Evolutionary conservation across 2,888 invertebrate genomes (phyloP), one percentile per base, ranked within the genome.

Genomic region (Diachrysia chrysitis): DNA sequence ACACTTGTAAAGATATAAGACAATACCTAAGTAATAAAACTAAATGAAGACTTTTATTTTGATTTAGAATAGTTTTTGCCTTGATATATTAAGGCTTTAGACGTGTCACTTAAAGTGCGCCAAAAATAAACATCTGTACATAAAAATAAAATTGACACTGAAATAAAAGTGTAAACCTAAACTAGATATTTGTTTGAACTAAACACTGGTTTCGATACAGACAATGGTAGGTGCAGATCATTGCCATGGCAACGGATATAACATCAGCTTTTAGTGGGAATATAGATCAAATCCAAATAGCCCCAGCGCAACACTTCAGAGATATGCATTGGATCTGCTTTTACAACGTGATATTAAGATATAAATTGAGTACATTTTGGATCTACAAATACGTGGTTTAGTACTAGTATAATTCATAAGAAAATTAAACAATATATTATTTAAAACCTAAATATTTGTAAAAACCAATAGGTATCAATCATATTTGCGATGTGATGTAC

Each of bases 231-330:
- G 32, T 56, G 29, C 32, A 19, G 32, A 56, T 21, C 21, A 21
- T 51, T 51, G 21, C 48, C 48, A 51, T 51, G 19, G 21, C 48
- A 51, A 56, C 56, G 32, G 32, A 32, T 32, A 56, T 56, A 56
- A 56, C 56, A 56, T 32, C 29, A 56, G 32, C 32, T 32, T 32
- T 56, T 56, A 56, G 32, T 56, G 32, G 21, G 48, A 32, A 32
- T 56, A 56, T 56, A 56, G 56, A 32, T 56, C 32, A 35, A 56
- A 56, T 32, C 32, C 32, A 35, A 56, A 56, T 56, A 56, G 56
- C 56, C 29, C 56, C 19, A 32, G 17, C 32, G 17, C 32, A 32
- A 12, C 56, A 19, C 17, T 56, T 56, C 17, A 7, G 19, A 56
- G 32, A 56, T 17, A 51, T 51, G 21, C 21, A 19, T 21, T 51